Base-by-base conservation (phyloP, 2,888 invertebrate genomes). In the Limnephilus lunatus region DNA sequence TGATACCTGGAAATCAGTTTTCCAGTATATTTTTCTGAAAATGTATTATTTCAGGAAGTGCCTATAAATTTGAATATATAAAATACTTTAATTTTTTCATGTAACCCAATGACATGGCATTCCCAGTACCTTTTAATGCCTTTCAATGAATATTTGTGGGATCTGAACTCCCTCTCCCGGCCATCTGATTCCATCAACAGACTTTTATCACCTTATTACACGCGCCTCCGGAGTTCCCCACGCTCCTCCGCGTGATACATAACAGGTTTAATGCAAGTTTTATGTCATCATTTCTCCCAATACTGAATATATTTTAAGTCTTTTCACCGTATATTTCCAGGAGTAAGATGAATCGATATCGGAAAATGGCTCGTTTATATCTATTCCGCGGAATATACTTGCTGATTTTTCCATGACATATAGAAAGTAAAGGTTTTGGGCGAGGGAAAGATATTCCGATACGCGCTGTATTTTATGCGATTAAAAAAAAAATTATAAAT, bases 141-240 rank as follows among this genome's bases (percentile, higher is more conserved):
- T 48, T 44, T 48, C 44, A 86, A 48, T 86, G 39, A 86, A 86
- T 35, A 44, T 86, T 48, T 86, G 30, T 86, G 39, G n/a, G 39
- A 86, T 86, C 44, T 48, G 12, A 39, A 30, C 44, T n/a, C 85
- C 30, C 85, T 85, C 44, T 44, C 83, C 83, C 68, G 25, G 68
- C 7, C 68, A n/a, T 25, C 82, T 82, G 82, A 25, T 48, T 35
- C 85, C 44, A 86, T 44, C n/a, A 44, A 35, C 30, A 30, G 14
- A 14, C 85, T 44, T 86, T 86, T 86, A 86, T 86, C 35, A 86
- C 85, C 85, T 86, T 86, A 86, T 86, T 86, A 86, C 44, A 86
- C 85, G 44, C 85, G 30, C 85, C 44, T n/a, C 39, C 44, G 30
- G 44, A 86, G 44, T 86, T 12, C 44, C 30, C 30, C 44, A 32